Base-by-base conservation (phyloP, 2,113 vertebrate genomes). In the Phoxinus phoxinus region DNA sequence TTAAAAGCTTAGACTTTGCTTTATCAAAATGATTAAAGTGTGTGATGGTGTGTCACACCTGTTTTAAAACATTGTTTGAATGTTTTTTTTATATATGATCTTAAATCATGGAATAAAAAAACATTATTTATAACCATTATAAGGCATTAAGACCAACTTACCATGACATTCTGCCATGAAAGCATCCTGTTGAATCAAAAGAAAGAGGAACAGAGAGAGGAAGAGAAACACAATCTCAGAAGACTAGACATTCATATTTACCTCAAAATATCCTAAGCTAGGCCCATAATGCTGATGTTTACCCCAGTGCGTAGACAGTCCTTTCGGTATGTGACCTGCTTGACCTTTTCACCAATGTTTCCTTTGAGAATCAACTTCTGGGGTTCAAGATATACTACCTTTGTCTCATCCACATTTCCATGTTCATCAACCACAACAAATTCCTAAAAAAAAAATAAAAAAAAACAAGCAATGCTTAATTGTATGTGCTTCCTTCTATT, bases 371-470 rank as follows among this genome's bases (percentile, higher is more conserved):
- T 69, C 51, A 81, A 51, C 21, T 32, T 69, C 41, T 51, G 17
- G 19, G 61, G 10, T 69, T 81, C 78, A 12, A 9, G 25, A 65
- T 65, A 23, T 2, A 21, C 8, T 30, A 81, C 78, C n/a, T 21
- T 81, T 0, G 3, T 81, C 15, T 30, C 1, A 46, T 81, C 78
- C 25, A 65, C 41, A 0, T 12, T 4, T 48, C 78, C 78, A 23
- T 65, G 5, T 65, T 81, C 59, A 30, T 81, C 78, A 27, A 81
- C 41, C 41, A 81, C 41, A 81, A 48, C 59, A 37, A 21, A 19
- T 11, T 30, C 63, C 80, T 67, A 32, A 41, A 41, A 41, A 41
- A 41, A 41, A 41, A 1, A 41, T 0, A 41, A 7, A 41, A 9
- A 41, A 3, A 69, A 51, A 51, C 17, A 41, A 76, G 2, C 1